These are phyloP conservation scores for Bombycilla garrulus DNA, from an alignment of 2,113 vertebrate genomes.

Conservation along the genomic window DNA sequence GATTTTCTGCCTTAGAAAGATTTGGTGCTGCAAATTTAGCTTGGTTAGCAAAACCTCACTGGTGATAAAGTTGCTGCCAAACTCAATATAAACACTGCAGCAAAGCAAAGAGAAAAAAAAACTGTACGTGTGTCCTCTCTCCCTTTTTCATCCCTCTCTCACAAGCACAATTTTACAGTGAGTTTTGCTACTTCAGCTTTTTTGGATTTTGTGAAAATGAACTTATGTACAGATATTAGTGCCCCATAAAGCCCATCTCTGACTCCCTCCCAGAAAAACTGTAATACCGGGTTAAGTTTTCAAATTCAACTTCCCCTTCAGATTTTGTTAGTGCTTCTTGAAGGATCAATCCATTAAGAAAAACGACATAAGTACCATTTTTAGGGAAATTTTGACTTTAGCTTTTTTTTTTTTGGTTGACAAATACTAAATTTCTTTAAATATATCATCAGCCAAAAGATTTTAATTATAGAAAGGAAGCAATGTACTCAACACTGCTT, in stretches of 20 bases:
- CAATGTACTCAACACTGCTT: neutral
- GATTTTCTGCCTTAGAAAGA: constrained; percentile 63
- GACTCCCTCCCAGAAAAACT: neutral
- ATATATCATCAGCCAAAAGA: neutral
- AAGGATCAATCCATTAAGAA: neutral
- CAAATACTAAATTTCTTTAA: neutral
- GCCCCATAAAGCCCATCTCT: neutral
- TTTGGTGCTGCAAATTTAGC: constrained; percentile 48
- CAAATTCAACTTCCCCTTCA: constrained; percentile 7
- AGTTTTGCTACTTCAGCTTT: neutral
- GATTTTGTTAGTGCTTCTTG: neutral
- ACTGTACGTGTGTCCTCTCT: neutral
- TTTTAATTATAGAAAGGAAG: neutral
- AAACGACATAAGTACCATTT: neutral
- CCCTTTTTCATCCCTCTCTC: neutral
- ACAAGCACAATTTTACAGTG: neutral
- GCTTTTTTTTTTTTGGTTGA: neutral
- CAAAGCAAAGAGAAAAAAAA: neutral
- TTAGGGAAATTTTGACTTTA: neutral
- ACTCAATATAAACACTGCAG: constrained; percentile 28
- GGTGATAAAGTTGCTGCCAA: constrained; percentile 29
- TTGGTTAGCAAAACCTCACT: constrained; percentile 46
- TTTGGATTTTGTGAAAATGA: constrained; percentile 4
- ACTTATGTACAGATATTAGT: neutral
- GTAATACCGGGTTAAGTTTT: neutral